These are phyloP conservation scores for Folsomia manolachei DNA, from an alignment of 2,888 invertebrate genomes.

Conservation along the genomic window DNA sequence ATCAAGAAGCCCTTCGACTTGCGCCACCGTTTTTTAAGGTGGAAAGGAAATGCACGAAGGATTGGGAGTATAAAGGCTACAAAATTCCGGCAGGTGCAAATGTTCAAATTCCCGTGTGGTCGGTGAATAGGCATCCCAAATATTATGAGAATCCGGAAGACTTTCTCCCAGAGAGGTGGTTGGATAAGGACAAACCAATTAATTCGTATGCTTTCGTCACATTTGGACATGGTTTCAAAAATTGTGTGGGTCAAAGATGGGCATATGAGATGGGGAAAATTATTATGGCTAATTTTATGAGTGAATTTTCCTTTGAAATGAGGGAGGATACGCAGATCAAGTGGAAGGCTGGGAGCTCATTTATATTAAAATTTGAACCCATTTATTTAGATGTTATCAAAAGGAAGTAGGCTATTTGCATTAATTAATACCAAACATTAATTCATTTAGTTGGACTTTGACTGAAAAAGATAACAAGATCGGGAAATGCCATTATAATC, in stretches of 20 bases:
- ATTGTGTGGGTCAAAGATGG: slow-evolving; percentile 20
- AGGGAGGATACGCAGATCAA: slow-evolving; percentile 15
- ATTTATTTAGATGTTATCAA: slow-evolving; percentile 16
- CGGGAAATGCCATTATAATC: too few species aligned
- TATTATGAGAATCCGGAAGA: slow-evolving; percentile 15
- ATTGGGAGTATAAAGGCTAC: slow-evolving; percentile 19
- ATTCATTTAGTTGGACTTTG: too few species aligned
- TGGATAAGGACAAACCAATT: slow-evolving; percentile 2
- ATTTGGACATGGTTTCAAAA: slow-evolving; percentile 23
- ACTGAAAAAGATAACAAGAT: too few species aligned
- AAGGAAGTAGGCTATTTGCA: too few species aligned
- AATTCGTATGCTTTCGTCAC: slow-evolving; percentile 21
- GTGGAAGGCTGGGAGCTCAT: slow-evolving; percentile 19
- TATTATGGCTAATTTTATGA: slow-evolving; percentile 11
- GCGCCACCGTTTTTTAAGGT: slow-evolving; percentile 16
- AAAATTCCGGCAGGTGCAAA: slow-evolving; percentile 16
- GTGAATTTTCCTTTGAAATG: slow-evolving; percentile 5
- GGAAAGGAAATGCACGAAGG: slow-evolving; percentile 20
- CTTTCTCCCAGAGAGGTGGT: slow-evolving; percentile 19
- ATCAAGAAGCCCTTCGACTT: slow-evolving; percentile 17
- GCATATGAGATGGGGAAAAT: slow-evolving; percentile 22
- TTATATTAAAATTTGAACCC: slow-evolving; percentile 14
- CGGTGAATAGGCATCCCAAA: slow-evolving; percentile 20
- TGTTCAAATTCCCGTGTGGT: slow-evolving; percentile 22
- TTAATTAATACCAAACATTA: too few species aligned